Conservation (phyloP, 2,888 invertebrate genomes). For the Strigamia transsilvanica region DNA sequence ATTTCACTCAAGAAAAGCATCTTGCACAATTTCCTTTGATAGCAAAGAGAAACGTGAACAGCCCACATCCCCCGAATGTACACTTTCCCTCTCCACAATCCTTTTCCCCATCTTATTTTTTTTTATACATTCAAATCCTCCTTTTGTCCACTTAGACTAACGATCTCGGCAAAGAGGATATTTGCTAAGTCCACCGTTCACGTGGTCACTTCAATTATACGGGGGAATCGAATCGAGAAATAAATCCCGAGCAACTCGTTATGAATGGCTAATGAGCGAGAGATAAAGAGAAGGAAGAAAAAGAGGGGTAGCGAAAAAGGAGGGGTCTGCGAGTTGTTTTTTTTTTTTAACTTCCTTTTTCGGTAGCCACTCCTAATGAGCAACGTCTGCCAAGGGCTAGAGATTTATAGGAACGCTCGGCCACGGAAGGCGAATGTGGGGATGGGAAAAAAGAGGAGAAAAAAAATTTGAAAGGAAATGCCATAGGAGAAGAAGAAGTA, state of each 20-base stretch:
- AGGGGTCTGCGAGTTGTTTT: not conserved
- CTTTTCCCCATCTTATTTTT: not conserved
- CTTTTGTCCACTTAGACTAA: not conserved
- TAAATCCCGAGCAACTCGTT: conserved; percentile 25
- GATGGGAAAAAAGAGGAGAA: not conserved
- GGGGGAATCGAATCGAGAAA: conserved; percentile 12
- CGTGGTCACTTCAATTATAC: conserved; percentile 26
- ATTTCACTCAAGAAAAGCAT: conserved; percentile 49
- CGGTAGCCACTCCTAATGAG: conserved; percentile 27
- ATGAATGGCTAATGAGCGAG: conserved; percentile 17
- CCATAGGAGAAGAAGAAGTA: conserved; percentile 7
- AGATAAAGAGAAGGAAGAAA: not conserved
- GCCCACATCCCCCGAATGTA: not conserved
- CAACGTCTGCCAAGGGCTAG: conserved; percentile 34
- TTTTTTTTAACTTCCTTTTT: not conserved
- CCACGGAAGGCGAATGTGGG: conserved; percentile 1
- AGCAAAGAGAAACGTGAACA: conserved; percentile 28
- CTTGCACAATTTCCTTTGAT: conserved; percentile 38
- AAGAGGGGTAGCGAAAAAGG: not conserved
- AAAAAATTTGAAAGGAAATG: conserved; percentile 13
- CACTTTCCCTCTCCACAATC: not conserved
- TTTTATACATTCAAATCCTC: not conserved
- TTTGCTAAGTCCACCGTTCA: conserved; percentile 10
- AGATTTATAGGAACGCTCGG: conserved; percentile 34
- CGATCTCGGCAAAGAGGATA: not conserved